Conservation (phyloP, 2,113 vertebrate species). For the Spermophilus dauricus region DNA sequence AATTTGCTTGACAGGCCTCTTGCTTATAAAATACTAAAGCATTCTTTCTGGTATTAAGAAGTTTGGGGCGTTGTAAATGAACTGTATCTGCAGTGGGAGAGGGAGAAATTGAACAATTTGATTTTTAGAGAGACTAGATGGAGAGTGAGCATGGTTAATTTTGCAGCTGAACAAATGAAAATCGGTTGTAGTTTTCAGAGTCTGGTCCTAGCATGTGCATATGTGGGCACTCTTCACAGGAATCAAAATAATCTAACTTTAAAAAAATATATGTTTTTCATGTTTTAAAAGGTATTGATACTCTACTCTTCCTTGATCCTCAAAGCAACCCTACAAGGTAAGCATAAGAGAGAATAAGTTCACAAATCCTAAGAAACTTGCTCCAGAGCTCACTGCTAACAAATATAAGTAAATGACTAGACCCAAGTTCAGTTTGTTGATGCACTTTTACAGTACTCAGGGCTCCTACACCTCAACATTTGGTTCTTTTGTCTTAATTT, state of each 20-base stretch:
- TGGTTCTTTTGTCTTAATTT: background rate
- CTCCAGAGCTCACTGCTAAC: background rate
- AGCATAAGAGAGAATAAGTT: background rate
- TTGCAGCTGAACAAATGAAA: constrained; percentile 47
- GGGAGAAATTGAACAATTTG: background rate
- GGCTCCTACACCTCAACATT: background rate
- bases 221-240: background rate
- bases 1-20: constrained; percentile 67
- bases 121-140: background rate
- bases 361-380: background rate
- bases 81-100: background rate
- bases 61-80: constrained; percentile 51
- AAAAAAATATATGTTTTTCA: background rate
- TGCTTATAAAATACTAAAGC: constrained; percentile 47
- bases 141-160: background rate
- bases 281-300: background rate
- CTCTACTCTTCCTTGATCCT: background rate
- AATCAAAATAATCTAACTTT: background rate
- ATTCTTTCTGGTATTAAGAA: constrained; percentile 59
- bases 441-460: background rate
- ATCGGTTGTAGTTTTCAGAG: background rate
- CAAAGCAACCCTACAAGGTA: background rate
- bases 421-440: background rate
- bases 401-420: background rate
- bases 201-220: background rate